A percentile compares a stretch with the other conserved stretches of the same genome.
Conservation (phyloP, 2,888 invertebrate species). For the Orgyia antiqua region DNA sequence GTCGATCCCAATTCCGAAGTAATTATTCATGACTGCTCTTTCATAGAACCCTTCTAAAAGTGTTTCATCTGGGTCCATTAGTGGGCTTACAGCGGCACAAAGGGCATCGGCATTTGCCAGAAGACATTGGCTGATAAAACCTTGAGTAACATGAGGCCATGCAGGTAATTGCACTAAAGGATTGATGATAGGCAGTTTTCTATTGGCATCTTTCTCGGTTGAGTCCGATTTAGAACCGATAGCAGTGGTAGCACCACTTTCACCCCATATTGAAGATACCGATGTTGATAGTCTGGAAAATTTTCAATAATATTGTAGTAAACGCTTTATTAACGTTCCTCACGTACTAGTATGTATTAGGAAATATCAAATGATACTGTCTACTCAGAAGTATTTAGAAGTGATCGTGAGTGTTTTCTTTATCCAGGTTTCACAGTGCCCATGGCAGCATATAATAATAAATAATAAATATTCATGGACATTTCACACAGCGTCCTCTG, state of each 20-base stretch:
- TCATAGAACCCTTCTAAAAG: conserved; percentile 93
- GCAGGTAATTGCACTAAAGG: conserved; percentile 91
- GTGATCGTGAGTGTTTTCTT: too few relatives aligned
- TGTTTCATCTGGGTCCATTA: conserved; percentile 95
- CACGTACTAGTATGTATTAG: too few relatives aligned
- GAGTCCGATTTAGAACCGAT: conserved; percentile 61
- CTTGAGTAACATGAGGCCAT: conserved; percentile 90
- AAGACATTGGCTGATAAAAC: conserved; percentile 96
- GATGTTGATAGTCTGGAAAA: conserved; percentile 66
- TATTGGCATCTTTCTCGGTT: conserved; percentile 72
- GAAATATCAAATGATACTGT: too few relatives aligned
- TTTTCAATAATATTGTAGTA: background rate
- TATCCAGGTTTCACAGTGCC: too few relatives aligned
- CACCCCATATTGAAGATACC: conserved; percentile 74
- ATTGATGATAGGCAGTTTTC: conserved; percentile 92
- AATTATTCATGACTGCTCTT: conserved; percentile 98
- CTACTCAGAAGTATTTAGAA: too few relatives aligned
- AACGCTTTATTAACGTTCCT: too few relatives aligned
- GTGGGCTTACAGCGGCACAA: conserved; percentile 96
- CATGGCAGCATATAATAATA: too few relatives aligned
- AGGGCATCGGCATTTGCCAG: conserved; percentile 97
- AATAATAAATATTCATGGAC: too few relatives aligned
- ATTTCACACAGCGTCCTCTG: too few relatives aligned
- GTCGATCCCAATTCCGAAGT: conserved; percentile 98
- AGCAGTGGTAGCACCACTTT: conserved; percentile 43